A percentile compares a stretch with the other conserved stretches of the same genome.
Conservation (phyloP, 2,113 vertebrate species). For the Muntiacus muntjak region DNA sequence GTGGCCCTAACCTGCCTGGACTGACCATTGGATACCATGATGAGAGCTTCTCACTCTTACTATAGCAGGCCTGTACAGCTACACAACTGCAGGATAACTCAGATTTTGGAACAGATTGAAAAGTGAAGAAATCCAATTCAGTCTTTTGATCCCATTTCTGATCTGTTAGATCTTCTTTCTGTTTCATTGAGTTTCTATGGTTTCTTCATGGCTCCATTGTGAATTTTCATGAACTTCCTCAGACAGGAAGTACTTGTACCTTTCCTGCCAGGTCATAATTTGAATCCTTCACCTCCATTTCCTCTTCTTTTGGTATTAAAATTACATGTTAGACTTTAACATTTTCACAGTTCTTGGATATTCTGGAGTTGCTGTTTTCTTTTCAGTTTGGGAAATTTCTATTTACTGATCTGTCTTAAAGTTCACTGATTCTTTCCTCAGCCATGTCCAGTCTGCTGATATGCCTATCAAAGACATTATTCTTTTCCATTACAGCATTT, state of each 20-base stretch:
- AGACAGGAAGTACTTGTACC: not conserved
- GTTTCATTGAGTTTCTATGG: not conserved
- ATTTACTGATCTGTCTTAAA: not conserved
- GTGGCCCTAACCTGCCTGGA: not conserved
- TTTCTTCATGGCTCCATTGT: not conserved
- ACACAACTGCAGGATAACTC: not conserved
- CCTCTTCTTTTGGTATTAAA: not conserved
- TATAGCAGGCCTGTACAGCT: not conserved
- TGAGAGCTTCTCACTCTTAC: not conserved
- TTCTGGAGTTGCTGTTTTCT: not conserved
- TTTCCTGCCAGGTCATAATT: not conserved
- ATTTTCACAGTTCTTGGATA: not conserved
- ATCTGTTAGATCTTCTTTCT: not conserved
- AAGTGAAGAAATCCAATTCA: not conserved
- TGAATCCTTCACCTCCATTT: not conserved
- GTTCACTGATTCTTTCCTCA: not conserved
- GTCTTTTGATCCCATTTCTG: not conserved
- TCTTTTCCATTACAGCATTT: not conserved
- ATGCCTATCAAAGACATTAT: not conserved
- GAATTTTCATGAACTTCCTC: not conserved
- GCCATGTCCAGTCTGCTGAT: not conserved
- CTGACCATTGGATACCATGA: not conserved
- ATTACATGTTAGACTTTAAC: not conserved
- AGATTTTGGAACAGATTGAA: not conserved
- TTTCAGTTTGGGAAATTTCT: not conserved